Conservation (phyloP, 2,797 vertebrate genomes). For the Rhinella marina region DNA sequence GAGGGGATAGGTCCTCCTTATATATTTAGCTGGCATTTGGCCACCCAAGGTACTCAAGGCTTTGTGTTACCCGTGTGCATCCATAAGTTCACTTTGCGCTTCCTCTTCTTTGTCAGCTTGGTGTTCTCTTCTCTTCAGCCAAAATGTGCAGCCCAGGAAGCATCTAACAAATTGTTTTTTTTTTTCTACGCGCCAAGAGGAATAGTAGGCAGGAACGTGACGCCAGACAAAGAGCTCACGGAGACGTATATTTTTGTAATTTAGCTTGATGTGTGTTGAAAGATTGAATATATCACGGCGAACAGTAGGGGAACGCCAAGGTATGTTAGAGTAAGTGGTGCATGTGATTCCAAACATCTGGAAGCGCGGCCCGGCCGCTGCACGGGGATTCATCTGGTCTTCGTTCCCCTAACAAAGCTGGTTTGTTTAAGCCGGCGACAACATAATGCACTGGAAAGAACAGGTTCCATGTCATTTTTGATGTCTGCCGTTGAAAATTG, state of each 20-base stretch:
- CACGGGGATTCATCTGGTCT: constrained; percentile 29
- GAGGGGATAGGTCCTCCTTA: no score
- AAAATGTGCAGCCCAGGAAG: constrained; percentile 44
- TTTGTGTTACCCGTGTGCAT: no score
- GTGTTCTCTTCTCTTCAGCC: constrained; percentile 44
- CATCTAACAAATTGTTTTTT: constrained; percentile 23
- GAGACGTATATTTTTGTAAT: constrained; percentile 59
- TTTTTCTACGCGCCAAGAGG: constrained; percentile 20
- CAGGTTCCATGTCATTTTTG: constrained; percentile 48
- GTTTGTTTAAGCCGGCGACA: constrained; percentile 58
- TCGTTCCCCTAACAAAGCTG: constrained; percentile 57
- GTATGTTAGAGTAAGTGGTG: constrained; percentile 60
- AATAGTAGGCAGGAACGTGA: constrained; percentile 41
- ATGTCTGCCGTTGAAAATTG: constrained; percentile 59
- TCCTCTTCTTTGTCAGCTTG: constrained; percentile 29
- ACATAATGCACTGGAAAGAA: constrained; percentile 51
- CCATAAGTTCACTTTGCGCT: no score
- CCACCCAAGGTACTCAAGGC: no score
- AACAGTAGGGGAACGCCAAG: constrained; percentile 55
- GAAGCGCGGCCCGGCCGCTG: not conserved
- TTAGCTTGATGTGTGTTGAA: constrained; percentile 57
- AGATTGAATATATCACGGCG: constrained; percentile 53
- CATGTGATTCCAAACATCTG: constrained; percentile 16
- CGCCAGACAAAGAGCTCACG: constrained; percentile 33
- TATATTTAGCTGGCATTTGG: no score